These are phyloP conservation scores for Barnardius zonarius DNA, from an alignment of 2,113 vertebrate genomes.

Conservation along the genomic window DNA sequence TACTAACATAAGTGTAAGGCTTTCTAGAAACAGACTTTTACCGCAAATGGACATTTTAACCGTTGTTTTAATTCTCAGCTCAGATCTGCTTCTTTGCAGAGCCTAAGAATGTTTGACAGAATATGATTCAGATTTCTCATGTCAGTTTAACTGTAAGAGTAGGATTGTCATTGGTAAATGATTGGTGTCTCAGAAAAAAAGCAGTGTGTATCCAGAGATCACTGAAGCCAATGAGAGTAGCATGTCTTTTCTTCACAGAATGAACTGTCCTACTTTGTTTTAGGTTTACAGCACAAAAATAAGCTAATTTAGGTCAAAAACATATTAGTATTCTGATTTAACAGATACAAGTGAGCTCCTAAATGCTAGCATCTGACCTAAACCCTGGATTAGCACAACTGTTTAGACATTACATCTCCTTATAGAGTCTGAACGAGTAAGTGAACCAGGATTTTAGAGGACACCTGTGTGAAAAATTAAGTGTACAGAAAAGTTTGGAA, in stretches of 20 bases:
- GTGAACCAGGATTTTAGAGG: background rate
- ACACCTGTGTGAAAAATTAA: background rate
- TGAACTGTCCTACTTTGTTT: background rate
- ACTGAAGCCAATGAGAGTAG: background rate
- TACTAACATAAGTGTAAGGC: background rate
- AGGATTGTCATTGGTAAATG: background rate
- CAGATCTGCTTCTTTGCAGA: background rate
- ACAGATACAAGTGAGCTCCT: background rate
- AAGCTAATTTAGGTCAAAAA: background rate
- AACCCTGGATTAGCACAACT: too few relatives aligned
- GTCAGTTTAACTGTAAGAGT: fast-evolving
- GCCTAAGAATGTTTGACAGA: background rate
- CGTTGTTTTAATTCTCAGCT: background rate
- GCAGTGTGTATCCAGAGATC: fast-evolving
- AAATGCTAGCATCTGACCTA: background rate
- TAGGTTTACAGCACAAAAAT: background rate
- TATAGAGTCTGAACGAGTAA: background rate
- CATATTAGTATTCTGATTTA: background rate
- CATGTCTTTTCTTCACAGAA: background rate
- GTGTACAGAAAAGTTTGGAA: background rate
- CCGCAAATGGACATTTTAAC: background rate
- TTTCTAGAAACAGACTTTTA: background rate
- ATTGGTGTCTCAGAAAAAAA: background rate
- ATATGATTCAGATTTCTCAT: background rate
- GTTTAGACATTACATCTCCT: background rate